Percentiles rank a stretch among this genome's conserved stretches.
phyloP scores from a whole-genome alignment of 2,797 vertebrate species.

The Lagodon rhomboides region DNA sequence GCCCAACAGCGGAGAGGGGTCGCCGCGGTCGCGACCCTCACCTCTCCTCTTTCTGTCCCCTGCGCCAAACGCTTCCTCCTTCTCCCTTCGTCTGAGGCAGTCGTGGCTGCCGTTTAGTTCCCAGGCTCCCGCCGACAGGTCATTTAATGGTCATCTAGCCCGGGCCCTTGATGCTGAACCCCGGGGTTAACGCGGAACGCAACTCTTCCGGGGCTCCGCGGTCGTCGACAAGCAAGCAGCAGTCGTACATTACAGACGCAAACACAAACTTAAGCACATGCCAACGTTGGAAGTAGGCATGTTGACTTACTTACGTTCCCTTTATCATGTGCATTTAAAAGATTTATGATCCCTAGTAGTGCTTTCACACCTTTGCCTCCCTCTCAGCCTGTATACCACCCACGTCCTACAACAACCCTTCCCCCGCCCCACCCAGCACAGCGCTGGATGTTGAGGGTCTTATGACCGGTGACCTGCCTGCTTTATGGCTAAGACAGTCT shows the following conservation, averaged over 20 bases:
- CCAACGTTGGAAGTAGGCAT: not conserved
- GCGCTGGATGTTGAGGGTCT: slow-evolving; percentile 19
- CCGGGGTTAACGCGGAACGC: slow-evolving; percentile 74
- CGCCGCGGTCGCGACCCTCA: slow-evolving; percentile 37
- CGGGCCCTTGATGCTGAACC: slow-evolving; percentile 71
- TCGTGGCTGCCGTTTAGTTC: slow-evolving; percentile 59
- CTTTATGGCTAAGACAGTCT: slow-evolving; percentile 68
- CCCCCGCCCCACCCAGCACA: slow-evolving; percentile 8
- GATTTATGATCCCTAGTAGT: slow-evolving; percentile 35
- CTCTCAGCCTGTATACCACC: slow-evolving; percentile 53
- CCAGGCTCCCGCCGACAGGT: slow-evolving; percentile 78
- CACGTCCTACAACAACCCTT: slow-evolving; percentile 47
- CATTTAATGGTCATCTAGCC: slow-evolving; percentile 75
- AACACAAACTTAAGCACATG: slow-evolving; percentile 25
- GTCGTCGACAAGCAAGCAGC: slow-evolving; percentile 29
- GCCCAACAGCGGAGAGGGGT: slow-evolving; percentile 40
- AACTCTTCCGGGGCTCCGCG: slow-evolving; percentile 58
- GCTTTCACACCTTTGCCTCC: slow-evolving; percentile 29
- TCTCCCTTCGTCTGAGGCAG: slow-evolving; percentile 23
- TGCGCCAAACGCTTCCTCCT: slow-evolving; percentile 33
- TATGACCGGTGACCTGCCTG: slow-evolving; percentile 67
- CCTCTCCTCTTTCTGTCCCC: slow-evolving; percentile 25
- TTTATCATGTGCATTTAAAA: slow-evolving; percentile 7
- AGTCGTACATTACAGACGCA: slow-evolving; percentile 5
- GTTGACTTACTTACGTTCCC: not conserved